Percentiles rank a stretch among this genome's conserved stretches.
phyloP scores from a whole-genome alignment of 2,888 invertebrate genomes.

The Dimorphilus gyrociliatus region DNA sequence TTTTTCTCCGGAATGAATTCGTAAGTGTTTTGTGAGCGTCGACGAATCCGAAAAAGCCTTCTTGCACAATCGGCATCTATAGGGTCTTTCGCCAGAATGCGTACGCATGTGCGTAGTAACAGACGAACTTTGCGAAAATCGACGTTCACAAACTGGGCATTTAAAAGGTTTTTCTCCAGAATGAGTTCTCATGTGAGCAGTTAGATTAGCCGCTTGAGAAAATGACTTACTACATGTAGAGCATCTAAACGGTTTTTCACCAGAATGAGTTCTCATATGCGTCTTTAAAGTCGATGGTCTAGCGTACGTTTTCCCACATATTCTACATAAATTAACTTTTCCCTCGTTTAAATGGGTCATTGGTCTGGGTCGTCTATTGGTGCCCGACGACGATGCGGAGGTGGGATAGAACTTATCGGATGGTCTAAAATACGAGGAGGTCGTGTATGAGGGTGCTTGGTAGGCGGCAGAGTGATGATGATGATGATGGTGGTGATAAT shows the following conservation, averaged over 20 bases:
- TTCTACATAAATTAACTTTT: constrained; percentile 60
- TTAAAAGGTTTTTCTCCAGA: constrained; percentile 95
- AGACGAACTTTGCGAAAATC: constrained; percentile 81
- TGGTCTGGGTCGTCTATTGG: constrained; percentile 2
- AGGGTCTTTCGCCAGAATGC: constrained; percentile 98
- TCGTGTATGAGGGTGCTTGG: neutral
- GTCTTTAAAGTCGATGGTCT: constrained; percentile 91
- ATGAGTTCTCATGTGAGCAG: constrained; percentile 87
- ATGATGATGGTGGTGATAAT: constrained; percentile 3
- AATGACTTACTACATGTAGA: constrained; percentile 73
- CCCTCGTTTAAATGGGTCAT: constrained; percentile 3
- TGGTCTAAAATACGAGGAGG: neutral
- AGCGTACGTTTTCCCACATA: constrained; percentile 88
- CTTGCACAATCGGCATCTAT: constrained; percentile 83
- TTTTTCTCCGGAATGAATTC: constrained; percentile 64
- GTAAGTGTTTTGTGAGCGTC: constrained; percentile 85
- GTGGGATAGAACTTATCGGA: neutral
- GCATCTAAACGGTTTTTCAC: constrained; percentile 60
- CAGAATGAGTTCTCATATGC: constrained; percentile 85
- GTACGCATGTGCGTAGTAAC: constrained; percentile 99
- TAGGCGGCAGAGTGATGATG: constrained; percentile 8
- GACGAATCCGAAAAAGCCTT: constrained; percentile 98
- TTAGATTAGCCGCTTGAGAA: constrained; percentile 93
- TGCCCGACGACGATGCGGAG: constrained; percentile 3
- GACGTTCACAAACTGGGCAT: constrained; percentile 87